Evolutionary conservation across 2,797 vertebrate species (phyloP).

Genomic region (Coendou prehensilis): DNA sequence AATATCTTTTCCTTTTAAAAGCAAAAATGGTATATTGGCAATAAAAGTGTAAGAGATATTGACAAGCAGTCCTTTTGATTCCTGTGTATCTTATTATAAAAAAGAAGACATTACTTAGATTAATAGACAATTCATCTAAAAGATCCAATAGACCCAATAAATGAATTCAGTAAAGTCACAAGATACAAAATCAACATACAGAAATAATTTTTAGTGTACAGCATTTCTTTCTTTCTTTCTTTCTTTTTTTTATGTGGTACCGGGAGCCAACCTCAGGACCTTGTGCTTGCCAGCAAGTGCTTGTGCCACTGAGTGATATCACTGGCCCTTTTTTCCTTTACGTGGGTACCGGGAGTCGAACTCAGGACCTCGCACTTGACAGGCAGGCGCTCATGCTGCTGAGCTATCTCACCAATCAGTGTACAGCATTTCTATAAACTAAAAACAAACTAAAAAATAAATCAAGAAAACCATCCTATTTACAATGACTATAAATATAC

Average conservation of each 20-base stretch:
- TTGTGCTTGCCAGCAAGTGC: too few relatives aligned
- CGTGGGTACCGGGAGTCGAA: too few relatives aligned
- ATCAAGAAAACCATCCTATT: background rate
- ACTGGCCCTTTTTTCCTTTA: too few relatives aligned
- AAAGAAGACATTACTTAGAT: conserved; percentile 58
- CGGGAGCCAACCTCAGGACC: too few relatives aligned
- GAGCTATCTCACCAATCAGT: too few relatives aligned
- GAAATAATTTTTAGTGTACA: background rate
- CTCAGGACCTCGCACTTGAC: too few relatives aligned
- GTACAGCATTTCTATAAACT: background rate
- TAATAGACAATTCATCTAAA: background rate
- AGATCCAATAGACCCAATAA: background rate
- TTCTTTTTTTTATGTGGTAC: too few relatives aligned
- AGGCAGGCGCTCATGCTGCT: too few relatives aligned
- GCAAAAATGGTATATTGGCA: conserved; percentile 37
- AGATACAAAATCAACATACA: background rate
- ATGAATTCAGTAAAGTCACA: background rate
- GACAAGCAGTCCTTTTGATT: background rate
- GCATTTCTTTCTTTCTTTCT: background rate
- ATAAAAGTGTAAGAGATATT: conserved; percentile 17
- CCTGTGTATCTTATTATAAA: background rate
- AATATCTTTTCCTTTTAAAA: conserved; percentile 21
- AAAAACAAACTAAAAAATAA: background rate
- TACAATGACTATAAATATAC: background rate
- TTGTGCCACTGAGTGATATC: too few relatives aligned